Evolutionary conservation across 2,888 invertebrate genomes (phyloP).

Genomic region (Latrodectus hesperus): DNA sequence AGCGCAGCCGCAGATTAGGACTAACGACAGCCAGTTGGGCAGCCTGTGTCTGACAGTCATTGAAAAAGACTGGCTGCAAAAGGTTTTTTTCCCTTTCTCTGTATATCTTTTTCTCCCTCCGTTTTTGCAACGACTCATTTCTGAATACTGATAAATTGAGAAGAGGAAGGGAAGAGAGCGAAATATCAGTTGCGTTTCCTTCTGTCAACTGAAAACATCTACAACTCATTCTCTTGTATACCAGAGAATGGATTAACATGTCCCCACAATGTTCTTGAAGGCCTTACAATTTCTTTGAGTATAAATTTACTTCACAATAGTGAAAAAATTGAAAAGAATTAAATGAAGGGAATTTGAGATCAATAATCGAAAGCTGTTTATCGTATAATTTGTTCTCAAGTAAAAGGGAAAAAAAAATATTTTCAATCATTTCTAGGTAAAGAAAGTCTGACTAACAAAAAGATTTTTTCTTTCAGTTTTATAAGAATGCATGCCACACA

Average conservation of each 20-base stretch:
- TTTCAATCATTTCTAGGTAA: too few species aligned
- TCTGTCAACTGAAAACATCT: not conserved
- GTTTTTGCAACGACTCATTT: slow-evolving; percentile 7
- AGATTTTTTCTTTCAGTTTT: too few species aligned
- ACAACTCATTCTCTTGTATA: not conserved
- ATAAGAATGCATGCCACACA: too few species aligned
- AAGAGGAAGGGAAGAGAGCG: slow-evolving; percentile 3
- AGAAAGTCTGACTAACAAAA: too few species aligned
- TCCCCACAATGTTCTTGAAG: not conserved
- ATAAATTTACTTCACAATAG: not conserved
- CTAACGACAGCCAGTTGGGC: slow-evolving; percentile 58
- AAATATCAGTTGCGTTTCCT: not conserved
- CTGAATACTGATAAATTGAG: slow-evolving; percentile 13
- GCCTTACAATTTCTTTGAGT: not conserved
- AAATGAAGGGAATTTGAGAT: not conserved
- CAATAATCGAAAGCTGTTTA: not conserved
- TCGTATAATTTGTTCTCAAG: not conserved
- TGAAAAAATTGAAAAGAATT: not conserved
- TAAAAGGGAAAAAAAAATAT: not conserved
- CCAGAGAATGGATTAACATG: not conserved
- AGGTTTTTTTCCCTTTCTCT: slow-evolving; percentile 14
- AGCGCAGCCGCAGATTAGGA: slow-evolving; percentile 56
- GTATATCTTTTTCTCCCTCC: slow-evolving; percentile 2
- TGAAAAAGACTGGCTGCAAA: slow-evolving; percentile 54
- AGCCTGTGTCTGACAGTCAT: slow-evolving; percentile 60